These are phyloP conservation scores for Cephus spinipes DNA, from an alignment of 2,888 invertebrate species.

Conservation along the genomic window DNA sequence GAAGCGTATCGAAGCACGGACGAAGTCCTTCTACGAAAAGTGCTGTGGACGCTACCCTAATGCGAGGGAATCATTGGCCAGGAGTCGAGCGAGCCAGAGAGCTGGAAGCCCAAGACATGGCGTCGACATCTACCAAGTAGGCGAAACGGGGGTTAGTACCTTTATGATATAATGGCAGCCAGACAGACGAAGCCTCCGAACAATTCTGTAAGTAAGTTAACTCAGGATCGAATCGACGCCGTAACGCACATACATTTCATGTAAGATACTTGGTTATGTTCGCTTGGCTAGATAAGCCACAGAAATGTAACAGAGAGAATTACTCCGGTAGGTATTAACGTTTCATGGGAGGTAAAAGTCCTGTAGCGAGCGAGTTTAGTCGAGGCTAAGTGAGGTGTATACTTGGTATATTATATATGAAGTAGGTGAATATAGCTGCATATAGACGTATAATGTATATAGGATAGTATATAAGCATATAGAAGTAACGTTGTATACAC, in stretches of 20 bases:
- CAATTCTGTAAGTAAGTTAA: neutral
- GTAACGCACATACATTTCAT: neutral
- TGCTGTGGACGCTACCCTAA: neutral
- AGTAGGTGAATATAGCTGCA: slow-evolving; percentile 1
- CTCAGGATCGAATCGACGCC: neutral
- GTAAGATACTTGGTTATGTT: neutral
- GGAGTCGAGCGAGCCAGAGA: slow-evolving; percentile 26
- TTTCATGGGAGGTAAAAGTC: neutral
- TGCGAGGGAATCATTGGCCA: slow-evolving; percentile 15
- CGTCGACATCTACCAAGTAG: slow-evolving; percentile 34
- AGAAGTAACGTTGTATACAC: slow-evolving; percentile 9
- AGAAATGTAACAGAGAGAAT: neutral
- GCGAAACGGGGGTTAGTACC: slow-evolving; percentile 27
- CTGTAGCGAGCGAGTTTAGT: slow-evolving; percentile 32
- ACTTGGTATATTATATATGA: neutral
- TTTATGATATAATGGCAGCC: slow-evolving; percentile 46
- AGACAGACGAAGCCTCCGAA: slow-evolving; percentile 10
- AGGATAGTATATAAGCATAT: slow-evolving; percentile 24
- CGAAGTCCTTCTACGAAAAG: neutral
- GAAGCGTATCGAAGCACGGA: neutral
- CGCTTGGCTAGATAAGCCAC: neutral
- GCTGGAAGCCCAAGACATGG: slow-evolving; percentile 25
- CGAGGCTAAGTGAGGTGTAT: slow-evolving; percentile 34
- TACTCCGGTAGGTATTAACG: neutral
- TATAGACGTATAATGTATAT: slow-evolving; percentile 7